These are phyloP conservation scores for Drosophila demipolita DNA, from an alignment of 2,888 invertebrate genomes.

Conservation along the genomic window DNA sequence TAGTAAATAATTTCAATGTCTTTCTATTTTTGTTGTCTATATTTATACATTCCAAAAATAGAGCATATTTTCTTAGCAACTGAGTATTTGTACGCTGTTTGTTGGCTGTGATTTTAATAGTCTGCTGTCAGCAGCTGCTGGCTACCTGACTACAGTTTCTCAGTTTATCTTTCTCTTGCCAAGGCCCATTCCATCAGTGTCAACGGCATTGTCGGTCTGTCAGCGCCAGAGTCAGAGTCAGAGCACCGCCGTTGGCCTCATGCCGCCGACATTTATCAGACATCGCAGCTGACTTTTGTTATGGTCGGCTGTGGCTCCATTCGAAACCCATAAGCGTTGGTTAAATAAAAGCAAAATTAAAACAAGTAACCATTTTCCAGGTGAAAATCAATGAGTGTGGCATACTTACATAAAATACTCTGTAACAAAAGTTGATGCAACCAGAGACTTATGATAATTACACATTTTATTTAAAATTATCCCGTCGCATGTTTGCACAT, in stretches of 20 bases:
- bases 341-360: constrained; percentile 49
- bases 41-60: constrained; percentile 1
- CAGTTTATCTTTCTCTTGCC: constrained; percentile 6
- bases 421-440: background rate
- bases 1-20: constrained; percentile 4
- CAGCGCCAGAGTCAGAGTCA: constrained; percentile 57
- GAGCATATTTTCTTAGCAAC: constrained; percentile 14
- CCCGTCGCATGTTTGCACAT: background rate
- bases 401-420: background rate
- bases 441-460: accelerated
- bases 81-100: constrained; percentile 9
- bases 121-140: constrained; percentile 7
- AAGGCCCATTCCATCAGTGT: constrained; percentile 57
- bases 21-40: background rate
- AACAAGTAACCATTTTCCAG: constrained; percentile 1
- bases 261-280: constrained; percentile 66
- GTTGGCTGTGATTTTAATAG: constrained; percentile 41
- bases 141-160: constrained; percentile 34
- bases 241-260: constrained; percentile 18
- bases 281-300: constrained; percentile 45
- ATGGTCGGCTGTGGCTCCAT: constrained; percentile 33
- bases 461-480: background rate
- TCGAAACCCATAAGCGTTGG: constrained; percentile 40
- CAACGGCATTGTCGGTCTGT: constrained; percentile 59
- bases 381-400: background rate